Base-by-base conservation (phyloP, 2,113 vertebrate genomes). In the Oxygymnocypris stewartii region DNA sequence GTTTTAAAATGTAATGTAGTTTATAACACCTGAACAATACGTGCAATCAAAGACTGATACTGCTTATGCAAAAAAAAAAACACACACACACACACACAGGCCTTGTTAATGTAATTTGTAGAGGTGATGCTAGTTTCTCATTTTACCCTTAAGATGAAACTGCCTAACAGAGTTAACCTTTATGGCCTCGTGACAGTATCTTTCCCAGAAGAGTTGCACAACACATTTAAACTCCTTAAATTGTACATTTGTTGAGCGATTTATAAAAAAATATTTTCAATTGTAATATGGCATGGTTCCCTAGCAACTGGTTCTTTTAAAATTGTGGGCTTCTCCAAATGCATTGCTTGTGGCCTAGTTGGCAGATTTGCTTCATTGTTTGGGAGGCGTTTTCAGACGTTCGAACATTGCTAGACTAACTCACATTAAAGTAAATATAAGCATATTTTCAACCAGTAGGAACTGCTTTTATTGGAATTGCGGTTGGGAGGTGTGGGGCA, bases 221-320 rank as follows among this genome's bases (percentile, higher is more conserved):
- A 82, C 13, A 65, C 18, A 10, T 69, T 67, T 80, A 42, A 67
- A 82, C 40, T 23, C 28, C 10, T 69, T 51, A 67, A 71, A 69
- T 6, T 6, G 20, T 42, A 59, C 51, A 65, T 87, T 87, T 82
- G 54, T 75, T 82, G n/a, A 76, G 5, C 76, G 63, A 51, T 82
- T 71, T 86, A 76, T 81, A 74, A 10, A 65, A 81, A 77, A 82
- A 63, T 82, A 76, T 82, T 82, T 87, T 82, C 51, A 73, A 67
- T 76, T 35, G 42, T 75, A 82, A 82, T 28, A 59, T 82, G 79
- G n/a, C 73, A 82, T 77, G 61, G 85, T 87, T 87, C 79, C 85
- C 74, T 82, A 87, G 85, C 85, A 87, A 87, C 85, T 82, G 85
- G 71, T 82, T 75, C 79, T 75, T 82, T 82, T 65, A 37, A 87